Evolutionary conservation across 2,797 vertebrate species (phyloP).

Genomic region (Chiroxiphia lanceolata): DNA sequence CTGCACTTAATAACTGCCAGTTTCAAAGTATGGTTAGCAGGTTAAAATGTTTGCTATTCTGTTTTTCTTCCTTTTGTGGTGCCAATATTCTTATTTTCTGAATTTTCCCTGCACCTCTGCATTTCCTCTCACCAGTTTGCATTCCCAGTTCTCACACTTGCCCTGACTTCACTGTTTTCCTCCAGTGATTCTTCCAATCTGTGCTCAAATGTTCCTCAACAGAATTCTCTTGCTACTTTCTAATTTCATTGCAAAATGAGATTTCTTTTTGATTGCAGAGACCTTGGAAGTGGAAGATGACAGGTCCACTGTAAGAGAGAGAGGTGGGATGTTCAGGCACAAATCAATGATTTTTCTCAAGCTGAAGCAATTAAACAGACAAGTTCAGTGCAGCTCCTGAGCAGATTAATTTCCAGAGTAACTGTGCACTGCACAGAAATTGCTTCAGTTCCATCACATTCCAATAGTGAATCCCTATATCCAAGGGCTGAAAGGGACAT

Average conservation of each 20-base stretch:
- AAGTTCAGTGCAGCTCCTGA: not conserved
- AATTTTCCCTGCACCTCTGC: not conserved
- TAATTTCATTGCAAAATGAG: too few species aligned
- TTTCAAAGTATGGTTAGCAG: not conserved
- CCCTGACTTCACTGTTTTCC: not conserved
- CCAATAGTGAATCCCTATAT: not conserved
- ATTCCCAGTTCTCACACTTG: not conserved
- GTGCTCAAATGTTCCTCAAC: not conserved
- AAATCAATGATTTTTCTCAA: not conserved
- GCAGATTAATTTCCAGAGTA: not conserved
- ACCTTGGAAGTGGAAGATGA: not conserved
- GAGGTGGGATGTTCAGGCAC: not conserved
- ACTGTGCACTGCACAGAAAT: not conserved
- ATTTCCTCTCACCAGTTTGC: not conserved
- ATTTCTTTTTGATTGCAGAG: not conserved
- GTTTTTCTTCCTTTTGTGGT: not conserved
- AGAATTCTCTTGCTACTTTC: constrained; percentile 24
- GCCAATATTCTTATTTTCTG: not conserved
- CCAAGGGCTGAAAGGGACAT: not conserved
- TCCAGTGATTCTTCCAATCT: not conserved
- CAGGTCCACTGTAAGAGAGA: not conserved
- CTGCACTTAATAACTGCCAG: not conserved
- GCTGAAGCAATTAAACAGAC: not conserved
- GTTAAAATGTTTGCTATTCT: not conserved
- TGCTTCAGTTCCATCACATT: not conserved